These are phyloP conservation scores for Caranx ignobilis DNA, from an alignment of 2,113 vertebrate species.

Conservation along the genomic window DNA sequence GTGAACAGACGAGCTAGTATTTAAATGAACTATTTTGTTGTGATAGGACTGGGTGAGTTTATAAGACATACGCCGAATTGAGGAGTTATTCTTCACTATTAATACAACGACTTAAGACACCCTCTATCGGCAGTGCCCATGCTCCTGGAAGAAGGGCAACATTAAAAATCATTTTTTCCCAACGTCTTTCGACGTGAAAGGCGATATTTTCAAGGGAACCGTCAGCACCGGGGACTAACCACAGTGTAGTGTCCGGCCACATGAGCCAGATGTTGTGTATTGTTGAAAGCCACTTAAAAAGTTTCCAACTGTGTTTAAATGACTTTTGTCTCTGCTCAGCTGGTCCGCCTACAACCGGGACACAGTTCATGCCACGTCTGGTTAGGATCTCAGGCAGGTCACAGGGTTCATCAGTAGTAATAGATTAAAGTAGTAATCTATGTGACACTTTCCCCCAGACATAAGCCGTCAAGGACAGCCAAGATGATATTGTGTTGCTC, in stretches of 20 bases:
- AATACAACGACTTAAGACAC: not conserved
- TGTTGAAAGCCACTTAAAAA: constrained; percentile 15
- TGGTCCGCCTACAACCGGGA: constrained; percentile 36
- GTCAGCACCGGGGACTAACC: not conserved
- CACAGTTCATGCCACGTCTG: constrained; percentile 56
- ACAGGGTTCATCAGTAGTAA: constrained; percentile 8
- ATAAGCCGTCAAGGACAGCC: not conserved
- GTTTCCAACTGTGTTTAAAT: constrained; percentile 28
- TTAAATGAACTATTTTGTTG: not conserved
- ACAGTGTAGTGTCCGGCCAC: not conserved
- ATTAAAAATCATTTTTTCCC: not conserved
- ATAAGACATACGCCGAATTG: not conserved
- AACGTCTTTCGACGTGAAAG: constrained; percentile 29
- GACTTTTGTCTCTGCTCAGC: constrained; percentile 15
- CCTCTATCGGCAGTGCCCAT: not conserved
- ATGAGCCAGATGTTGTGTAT: constrained; percentile 6
- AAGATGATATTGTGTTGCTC: not conserved
- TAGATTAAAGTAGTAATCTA: constrained; percentile 12
- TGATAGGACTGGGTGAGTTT: not conserved
- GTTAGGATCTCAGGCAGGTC: constrained; percentile 25
- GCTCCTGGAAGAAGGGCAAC: not conserved
- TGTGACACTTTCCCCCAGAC: not conserved
- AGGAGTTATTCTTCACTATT: not conserved
- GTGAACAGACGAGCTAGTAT: not conserved
- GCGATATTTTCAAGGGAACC: not conserved